Percentiles rank a stretch among this genome's conserved stretches.
Conservation (phyloP, 2,888 invertebrate species). For the Drosophila cyrtoloma region DNA sequence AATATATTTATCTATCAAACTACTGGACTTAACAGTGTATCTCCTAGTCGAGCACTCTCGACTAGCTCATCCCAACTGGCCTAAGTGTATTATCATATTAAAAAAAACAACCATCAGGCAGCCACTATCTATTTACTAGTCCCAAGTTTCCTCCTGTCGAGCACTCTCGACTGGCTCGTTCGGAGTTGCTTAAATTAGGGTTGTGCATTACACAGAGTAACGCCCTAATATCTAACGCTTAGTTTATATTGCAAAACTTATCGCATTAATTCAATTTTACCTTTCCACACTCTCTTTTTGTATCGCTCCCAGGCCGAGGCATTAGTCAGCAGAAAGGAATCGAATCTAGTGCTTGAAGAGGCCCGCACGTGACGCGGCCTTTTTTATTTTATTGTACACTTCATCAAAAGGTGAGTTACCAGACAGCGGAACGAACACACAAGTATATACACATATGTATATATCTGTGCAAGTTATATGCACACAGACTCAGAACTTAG, state of each 20-base stretch:
- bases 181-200: background rate
- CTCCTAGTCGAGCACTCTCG: background rate
- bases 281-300: background rate
- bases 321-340: slow-evolving; percentile 71
- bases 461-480: background rate
- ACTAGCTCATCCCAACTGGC: background rate
- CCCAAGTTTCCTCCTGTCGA: background rate
- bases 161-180: background rate
- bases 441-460: background rate
- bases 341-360: slow-evolving; percentile 11
- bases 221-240: slow-evolving; percentile 6
- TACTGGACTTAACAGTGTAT: background rate
- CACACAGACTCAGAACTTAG: slow-evolving; percentile 26
- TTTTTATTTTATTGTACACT: slow-evolving; percentile 49
- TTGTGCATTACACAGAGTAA: background rate
- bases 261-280: slow-evolving; percentile 60
- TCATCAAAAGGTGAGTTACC: slow-evolving; percentile 66
- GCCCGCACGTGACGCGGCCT: slow-evolving; percentile 66
- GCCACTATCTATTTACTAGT: background rate
- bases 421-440: slow-evolving; percentile 15
- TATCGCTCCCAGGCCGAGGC: slow-evolving; percentile 36
- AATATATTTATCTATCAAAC: background rate
- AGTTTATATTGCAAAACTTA: slow-evolving; percentile 27
- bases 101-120: background rate
- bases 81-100: background rate